Evolutionary conservation across 2,797 vertebrate species (phyloP), one percentile per base, ranked within the genome.

Genomic region (Delichon dasypus): DNA sequence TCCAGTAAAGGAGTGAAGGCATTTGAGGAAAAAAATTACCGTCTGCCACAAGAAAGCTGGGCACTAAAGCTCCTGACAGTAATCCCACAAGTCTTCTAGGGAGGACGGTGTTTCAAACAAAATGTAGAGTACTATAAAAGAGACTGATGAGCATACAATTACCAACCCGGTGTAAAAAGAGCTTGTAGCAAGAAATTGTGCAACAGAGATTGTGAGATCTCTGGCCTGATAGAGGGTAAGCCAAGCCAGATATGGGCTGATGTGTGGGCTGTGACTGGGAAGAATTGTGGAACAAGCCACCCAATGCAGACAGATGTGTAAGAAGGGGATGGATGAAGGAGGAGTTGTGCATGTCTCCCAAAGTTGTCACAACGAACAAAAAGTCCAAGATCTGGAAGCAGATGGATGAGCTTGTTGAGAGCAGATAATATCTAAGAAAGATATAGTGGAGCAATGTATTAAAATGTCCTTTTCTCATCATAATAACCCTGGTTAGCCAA

Each of bases 341-440:
- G 48, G 60, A 85, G 73, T 64, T 25, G 7, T 3, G 1, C 14
- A 26, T 86, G 67, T 85, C 83, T 90, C 47, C 48, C 38, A 66
- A 23, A 79, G 25, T 64, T 90, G 83, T 79, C 26, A 1, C 72
- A 78, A 86, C 2, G 51, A 95, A 55, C 66, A 94, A 90, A 90
- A 90, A 67, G 40, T 76, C 71, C 62, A 58, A 55, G 83, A 88
- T 22, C 71, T 84, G 71, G 87, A 86, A 84, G 88, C 67, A 95
- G 64, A 60, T 94, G 73, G 47, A 78, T 93, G 47, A 50, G 77
- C 81, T 70, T 92, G 29, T 90, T 62, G 73, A 60, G 62, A 38
- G 48, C 60, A 93, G 78, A 96, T 93, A 81, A 90, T 87, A 74
- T 76, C 91, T 91, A 53, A 87, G 73, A 48, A 51, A 89, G 80